Base-by-base conservation (phyloP, 2,888 invertebrate species). In the Coenonympha glycerion region DNA sequence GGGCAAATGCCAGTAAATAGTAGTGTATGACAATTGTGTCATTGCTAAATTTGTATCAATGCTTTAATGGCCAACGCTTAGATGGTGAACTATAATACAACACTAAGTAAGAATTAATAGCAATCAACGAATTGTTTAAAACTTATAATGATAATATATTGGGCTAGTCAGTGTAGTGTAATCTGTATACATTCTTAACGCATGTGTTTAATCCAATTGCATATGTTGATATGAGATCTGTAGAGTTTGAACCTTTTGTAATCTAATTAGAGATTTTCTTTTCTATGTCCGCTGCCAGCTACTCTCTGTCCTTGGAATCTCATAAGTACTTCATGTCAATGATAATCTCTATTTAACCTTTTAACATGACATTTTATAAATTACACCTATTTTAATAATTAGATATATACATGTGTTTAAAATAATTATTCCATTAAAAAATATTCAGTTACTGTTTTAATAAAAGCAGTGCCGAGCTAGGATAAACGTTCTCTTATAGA, bases 61-160 rank as follows among this genome's bases (percentile, higher is more conserved):
- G 59, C 51, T 57, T 55, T 61, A 59, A 51, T 56, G 39, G 34
- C 48, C 36, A 47, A 44, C 52, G 63, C 64, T 49, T 60, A 59
- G 47, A 58, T 55, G 68, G 62, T 69, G 67, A 69, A 60, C 66
- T n/a, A 74, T 71, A 76, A 66, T 54, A 39, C 60, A n/a, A 60
- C 30, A 30, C 11, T 31, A 33, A 54, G 19, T n/a, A 21, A 21
- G 28, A 31, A 53, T 45, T 47, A 45, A 50, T 49, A 36, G 44
- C 41, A 59, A 78, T 83, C 83, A 84, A 81, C 80, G 76, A 83
- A 80, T 71, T 79, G 76, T 76, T 71, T 61, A 73, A n/a, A n/a
- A n/a, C n/a, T n/a, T n/a, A n/a, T n/a, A n/a, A n/a, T n/a, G 67
- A 69, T 73, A 72, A 74, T 76, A 73, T 71, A 75, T 73, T 71